Evolutionary conservation across 2,888 invertebrate genomes (phyloP), one percentile per base, ranked within the genome.

Genomic region (Elysia crispata): DNA sequence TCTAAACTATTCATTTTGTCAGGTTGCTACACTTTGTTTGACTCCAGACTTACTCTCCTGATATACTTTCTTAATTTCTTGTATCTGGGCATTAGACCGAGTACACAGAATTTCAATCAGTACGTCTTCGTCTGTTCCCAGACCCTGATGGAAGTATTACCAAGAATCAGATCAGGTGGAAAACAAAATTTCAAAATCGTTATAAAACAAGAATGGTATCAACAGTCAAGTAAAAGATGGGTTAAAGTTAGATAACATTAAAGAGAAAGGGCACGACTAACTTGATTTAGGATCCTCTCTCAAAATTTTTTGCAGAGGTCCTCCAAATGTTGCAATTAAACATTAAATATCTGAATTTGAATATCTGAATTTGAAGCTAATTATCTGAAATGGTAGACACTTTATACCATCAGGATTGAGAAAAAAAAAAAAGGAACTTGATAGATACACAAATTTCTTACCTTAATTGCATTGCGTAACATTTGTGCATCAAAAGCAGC

Each of bases 31-130:
- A 11, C 41, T 41, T 41, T 6, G 11, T 6, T 11, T 6, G 41
- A 41, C 11, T 11, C 5, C 41, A 41, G 25, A 87, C 90, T 87
- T 86, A 92, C 92, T 86, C 87, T 90, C 87, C 85, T 90, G 89
- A 83, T 92, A 92, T 1, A 85, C 85, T 72, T 85, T 85, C 50
- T 87, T 91, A 74, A 92, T 89, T 76, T 88, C 89, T 78, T 89
- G 88, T 8, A 92, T 88, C 83, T 92, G 92, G 30, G 89, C 89
- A 85, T 92, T 92, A 31, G 92, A 92, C 23, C 92, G 84, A 5
- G 92, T 92, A 83, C 92, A 92, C 13, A 92, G 84, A 64, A 92
- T 90, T 81, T 92, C 92, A 69, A 92, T 91, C 20, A 92, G 84
- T 13, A 89, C 90, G 84, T 91, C 91, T 81, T 92, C 92, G 85